Percentiles rank a stretch among this genome's conserved stretches.
These are phyloP conservation scores for Hycleus cichorii DNA, from an alignment of 1,140 invertebrate genomes.

Conservation along the genomic window DNA sequence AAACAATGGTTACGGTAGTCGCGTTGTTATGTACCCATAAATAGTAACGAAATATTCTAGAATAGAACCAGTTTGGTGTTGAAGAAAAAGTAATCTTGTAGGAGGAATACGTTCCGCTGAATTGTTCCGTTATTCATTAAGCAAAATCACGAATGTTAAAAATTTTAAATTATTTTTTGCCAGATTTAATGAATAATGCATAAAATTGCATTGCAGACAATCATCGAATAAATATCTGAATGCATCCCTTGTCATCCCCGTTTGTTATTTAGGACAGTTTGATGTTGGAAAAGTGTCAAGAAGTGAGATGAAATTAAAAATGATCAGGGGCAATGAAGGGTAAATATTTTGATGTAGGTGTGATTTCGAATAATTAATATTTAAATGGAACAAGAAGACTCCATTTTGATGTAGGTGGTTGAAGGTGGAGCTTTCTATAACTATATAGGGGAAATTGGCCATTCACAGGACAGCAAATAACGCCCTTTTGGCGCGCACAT, in stretches of 20 bases:
- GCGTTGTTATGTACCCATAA: no score
- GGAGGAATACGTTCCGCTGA: no score
- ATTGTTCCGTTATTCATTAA: no score
- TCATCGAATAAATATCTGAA: not conserved
- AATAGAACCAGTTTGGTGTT: no score
- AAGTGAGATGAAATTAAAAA: conserved; percentile 16
- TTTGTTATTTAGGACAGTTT: not conserved
- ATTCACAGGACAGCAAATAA: conserved; percentile 14
- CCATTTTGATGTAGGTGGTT: conserved; percentile 20
- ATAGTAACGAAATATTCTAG: no score
- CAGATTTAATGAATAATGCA: no score
- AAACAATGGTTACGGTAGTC: no score
- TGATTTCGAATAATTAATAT: conserved; percentile 24
- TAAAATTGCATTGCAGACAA: no score
- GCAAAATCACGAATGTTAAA: no score
- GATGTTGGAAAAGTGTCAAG: conserved; percentile 9
- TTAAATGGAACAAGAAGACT: conserved; percentile 16
- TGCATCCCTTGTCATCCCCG: conserved; percentile 1
- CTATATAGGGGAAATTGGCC: conserved; percentile 11
- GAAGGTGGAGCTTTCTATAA: conserved; percentile 11
- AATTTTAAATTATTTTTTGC: no score
- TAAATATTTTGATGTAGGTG: conserved; percentile 25
- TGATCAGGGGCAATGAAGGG: conserved; percentile 15
- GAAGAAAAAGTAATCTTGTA: no score
- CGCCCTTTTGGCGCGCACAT: conserved; percentile 15